Evolutionary conservation across 2,797 vertebrate genomes (phyloP).

Genomic region (Mormyrops boulengeri): DNA sequence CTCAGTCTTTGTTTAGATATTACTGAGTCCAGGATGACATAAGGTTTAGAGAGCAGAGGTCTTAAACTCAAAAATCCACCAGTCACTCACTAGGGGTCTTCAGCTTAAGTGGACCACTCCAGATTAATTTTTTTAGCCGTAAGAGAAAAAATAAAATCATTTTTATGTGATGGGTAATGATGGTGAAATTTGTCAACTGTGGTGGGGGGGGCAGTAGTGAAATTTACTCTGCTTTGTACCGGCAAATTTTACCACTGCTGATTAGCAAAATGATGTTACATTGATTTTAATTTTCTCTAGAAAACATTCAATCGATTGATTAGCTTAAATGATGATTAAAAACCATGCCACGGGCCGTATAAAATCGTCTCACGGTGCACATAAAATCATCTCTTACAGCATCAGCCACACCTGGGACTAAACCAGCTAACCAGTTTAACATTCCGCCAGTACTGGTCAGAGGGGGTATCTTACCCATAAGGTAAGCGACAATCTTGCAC

Average conservation of each 20-base stretch:
- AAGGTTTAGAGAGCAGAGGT: background rate
- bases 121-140: background rate
- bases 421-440: background rate
- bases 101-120: background rate
- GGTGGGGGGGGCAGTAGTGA: background rate
- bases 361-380: background rate
- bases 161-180: background rate
- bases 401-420: background rate
- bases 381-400: background rate
- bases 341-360: background rate
- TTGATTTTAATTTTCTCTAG: background rate
- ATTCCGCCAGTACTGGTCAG: background rate
- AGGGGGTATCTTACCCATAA: slow-evolving; percentile 72
- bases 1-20: background rate
- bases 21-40: background rate
- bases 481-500: slow-evolving; percentile 86
- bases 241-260: background rate
- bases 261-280: background rate
- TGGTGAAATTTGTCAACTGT: background rate
- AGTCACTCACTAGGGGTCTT: background rate
- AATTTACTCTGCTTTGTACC: background rate
- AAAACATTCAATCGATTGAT: background rate
- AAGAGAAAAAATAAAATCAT: background rate
- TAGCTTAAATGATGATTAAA: background rate
- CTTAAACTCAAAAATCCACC: background rate